These are phyloP conservation scores for Phallusia fumigata DNA, from an alignment of 23 tunicate species.

Conservation along the genomic window DNA sequence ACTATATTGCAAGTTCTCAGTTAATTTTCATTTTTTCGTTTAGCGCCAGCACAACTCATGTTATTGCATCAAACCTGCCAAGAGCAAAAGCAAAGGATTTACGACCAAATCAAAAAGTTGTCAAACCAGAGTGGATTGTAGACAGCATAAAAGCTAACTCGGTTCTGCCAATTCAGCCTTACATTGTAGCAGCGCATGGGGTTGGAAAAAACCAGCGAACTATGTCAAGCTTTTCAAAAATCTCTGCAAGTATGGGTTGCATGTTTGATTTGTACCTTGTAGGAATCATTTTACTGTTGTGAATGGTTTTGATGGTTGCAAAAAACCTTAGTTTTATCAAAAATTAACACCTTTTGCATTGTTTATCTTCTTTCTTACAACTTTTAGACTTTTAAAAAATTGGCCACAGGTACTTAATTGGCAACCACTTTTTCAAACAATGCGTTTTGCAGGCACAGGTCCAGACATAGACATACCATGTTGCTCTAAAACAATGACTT, in stretches of 20 bases:
- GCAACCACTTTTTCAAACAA: too few species aligned
- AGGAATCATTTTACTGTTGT: too few species aligned
- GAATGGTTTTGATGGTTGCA: too few species aligned
- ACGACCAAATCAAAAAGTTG: conserved; percentile 73
- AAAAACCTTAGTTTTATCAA: too few species aligned
- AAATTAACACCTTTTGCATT: too few species aligned
- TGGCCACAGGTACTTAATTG: too few species aligned
- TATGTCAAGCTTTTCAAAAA: not conserved
- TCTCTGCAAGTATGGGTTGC: not conserved
- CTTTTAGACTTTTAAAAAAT: too few species aligned
- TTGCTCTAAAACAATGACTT: not conserved
- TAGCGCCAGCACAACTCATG: conserved; percentile 69
- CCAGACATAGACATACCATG: not conserved
- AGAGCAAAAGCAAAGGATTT: conserved; percentile 73
- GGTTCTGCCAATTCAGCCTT: conserved; percentile 61
- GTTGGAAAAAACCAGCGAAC: not conserved
- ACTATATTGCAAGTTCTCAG: too few species aligned
- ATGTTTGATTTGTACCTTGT: not conserved
- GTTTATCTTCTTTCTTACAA: too few species aligned
- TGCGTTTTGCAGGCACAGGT: too few species aligned
- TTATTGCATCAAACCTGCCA: conserved; percentile 76
- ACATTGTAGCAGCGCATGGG: conserved; percentile 28
- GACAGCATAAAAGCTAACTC: conserved; percentile 70
- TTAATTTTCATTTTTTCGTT: not conserved
- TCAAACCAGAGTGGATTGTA: conserved; percentile 83